Conservation (phyloP, 2,797 vertebrate species). For the Crenichthys baileyi region DNA sequence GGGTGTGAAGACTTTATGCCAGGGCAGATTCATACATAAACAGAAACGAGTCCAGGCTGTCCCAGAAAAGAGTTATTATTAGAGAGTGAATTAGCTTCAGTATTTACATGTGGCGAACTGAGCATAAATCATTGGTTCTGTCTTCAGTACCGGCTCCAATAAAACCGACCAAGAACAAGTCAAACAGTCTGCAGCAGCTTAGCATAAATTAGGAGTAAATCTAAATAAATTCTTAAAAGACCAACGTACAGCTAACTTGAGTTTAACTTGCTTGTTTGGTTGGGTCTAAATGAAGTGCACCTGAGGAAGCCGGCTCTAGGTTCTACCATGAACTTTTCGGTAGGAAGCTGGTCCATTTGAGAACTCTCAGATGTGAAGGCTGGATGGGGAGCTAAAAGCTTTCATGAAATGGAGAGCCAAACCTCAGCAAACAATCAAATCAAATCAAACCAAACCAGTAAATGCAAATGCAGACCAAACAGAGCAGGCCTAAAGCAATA, state of each 20-base stretch:
- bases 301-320: not conserved
- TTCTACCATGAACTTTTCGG: not conserved
- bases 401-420: constrained; percentile 3
- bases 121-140: too few species aligned
- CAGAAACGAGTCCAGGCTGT: too few species aligned
- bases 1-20: too few species aligned
- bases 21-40: too few species aligned
- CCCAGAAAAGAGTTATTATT: too few species aligned
- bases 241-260: not conserved
- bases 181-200: constrained; percentile 35
- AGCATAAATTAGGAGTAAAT: constrained; percentile 42
- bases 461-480: not conserved
- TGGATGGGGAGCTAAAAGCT: not conserved
- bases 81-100: too few species aligned
- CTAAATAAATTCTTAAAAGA: not conserved
- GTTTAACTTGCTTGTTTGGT: not conserved
- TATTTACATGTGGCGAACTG: too few species aligned
- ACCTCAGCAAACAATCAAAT: not conserved
- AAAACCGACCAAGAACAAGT: constrained; percentile 19
- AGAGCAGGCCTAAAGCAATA: too few species aligned
- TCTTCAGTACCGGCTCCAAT: too few species aligned
- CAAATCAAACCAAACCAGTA: too few species aligned
- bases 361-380: constrained; percentile 1
- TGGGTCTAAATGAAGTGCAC: not conserved
- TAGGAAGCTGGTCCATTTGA: not conserved